A percentile compares a stretch with the other conserved stretches of the same genome.
phyloP scores from a whole-genome alignment of 2,113 vertebrate genomes.

The Solenodon paradoxus region DNA sequence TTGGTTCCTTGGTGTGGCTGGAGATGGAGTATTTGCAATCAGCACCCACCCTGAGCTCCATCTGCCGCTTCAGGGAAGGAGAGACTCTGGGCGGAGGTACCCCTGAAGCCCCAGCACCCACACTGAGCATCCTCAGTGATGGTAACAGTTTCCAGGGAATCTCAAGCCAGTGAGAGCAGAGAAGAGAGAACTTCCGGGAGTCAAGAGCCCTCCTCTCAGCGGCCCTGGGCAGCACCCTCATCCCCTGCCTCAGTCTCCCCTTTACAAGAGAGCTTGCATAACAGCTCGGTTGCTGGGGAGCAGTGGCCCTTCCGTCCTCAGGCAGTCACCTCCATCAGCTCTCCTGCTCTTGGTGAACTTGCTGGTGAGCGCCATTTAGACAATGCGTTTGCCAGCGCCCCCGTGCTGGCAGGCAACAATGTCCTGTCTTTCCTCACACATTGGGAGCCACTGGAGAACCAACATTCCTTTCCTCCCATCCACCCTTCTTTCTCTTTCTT shows the following conservation, averaged over 20 bases:
- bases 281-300: too few relatives aligned
- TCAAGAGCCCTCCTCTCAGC: background rate
- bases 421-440: too few relatives aligned
- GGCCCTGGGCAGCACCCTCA: rapidly evolving
- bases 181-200: background rate
- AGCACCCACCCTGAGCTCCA: background rate
- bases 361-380: too few relatives aligned
- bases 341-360: too few relatives aligned
- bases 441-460: too few relatives aligned
- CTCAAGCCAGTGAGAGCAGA: rapidly evolving
- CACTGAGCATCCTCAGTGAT: rapidly evolving
- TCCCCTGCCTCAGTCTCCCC: background rate
- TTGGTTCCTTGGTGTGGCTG: rapidly evolving
- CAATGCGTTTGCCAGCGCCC: too few relatives aligned
- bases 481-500: background rate
- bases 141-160: background rate
- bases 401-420: too few relatives aligned
- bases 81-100: background rate
- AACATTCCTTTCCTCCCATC: background rate
- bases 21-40: rapidly evolving
- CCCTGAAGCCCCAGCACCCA: background rate
- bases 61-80: background rate
- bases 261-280: background rate
- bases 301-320: too few relatives aligned
- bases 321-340: too few relatives aligned